Conservation (phyloP, 2,113 vertebrate species). For the Pollimyrus isidori region DNA sequence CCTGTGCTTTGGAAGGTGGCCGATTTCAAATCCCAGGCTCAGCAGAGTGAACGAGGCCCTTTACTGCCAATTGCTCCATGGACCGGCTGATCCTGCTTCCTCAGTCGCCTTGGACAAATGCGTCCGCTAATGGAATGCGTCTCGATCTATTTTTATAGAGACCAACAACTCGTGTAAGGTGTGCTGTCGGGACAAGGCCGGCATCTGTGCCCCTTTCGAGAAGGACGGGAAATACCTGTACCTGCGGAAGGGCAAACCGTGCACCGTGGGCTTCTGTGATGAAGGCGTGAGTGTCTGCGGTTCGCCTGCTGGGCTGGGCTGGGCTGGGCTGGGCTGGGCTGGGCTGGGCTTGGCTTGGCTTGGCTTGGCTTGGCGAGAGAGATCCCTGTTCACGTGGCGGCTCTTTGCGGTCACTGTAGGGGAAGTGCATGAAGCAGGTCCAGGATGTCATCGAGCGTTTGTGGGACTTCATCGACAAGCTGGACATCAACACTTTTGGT, state of each 20-base stretch:
- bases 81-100: neutral
- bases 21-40: no score
- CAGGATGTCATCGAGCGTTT: constrained; percentile 94
- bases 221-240: constrained; percentile 57
- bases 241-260: constrained; percentile 91
- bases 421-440: constrained; percentile 94
- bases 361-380: no score
- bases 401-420: constrained; percentile 51
- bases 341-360: no score
- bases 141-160: constrained; percentile 51
- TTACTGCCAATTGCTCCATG: neutral
- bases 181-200: constrained; percentile 70
- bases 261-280: constrained; percentile 93
- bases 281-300: constrained; percentile 61
- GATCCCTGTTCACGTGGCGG: neutral
- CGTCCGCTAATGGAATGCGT: neutral
- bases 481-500: constrained; percentile 96
- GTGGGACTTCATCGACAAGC: constrained; percentile 97
- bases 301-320: neutral
- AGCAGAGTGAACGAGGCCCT: neutral
- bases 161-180: constrained; percentile 89
- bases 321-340: neutral
- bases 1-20: no score
- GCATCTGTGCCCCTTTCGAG: constrained; percentile 65
- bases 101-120: neutral